A percentile compares a stretch with the other conserved stretches of the same genome.
These are phyloP conservation scores for Papilio glaucus DNA, from an alignment of 1,140 invertebrate genomes.

Conservation along the genomic window DNA sequence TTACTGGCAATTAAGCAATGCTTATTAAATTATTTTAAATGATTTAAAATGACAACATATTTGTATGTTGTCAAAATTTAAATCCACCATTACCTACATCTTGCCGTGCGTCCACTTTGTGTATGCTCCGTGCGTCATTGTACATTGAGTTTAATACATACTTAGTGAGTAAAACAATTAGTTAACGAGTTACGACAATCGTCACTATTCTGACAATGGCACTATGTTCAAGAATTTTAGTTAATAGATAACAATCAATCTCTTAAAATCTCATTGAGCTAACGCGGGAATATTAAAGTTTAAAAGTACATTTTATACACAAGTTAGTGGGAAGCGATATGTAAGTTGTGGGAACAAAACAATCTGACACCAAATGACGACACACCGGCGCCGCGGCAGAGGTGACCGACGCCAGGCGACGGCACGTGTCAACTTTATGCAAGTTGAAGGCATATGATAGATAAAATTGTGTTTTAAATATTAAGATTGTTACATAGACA, in stretches of 20 bases:
- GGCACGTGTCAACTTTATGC: not conserved
- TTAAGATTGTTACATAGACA: too few species aligned
- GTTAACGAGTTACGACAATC: slow-evolving; percentile 25
- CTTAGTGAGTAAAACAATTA: slow-evolving; percentile 29
- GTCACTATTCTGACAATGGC: slow-evolving; percentile 34
- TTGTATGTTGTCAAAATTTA: too few species aligned
- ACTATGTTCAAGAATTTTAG: slow-evolving; percentile 35
- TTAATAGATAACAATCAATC: slow-evolving; percentile 37
- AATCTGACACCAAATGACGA: slow-evolving; percentile 18
- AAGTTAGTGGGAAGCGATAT: slow-evolving; percentile 35
- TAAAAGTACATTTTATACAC: slow-evolving; percentile 34
- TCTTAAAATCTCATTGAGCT: slow-evolving; percentile 36
- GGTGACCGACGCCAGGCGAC: not conserved
- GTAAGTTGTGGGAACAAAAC: slow-evolving; percentile 28
- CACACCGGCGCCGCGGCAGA: not conserved
- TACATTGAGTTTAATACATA: slow-evolving; percentile 27
- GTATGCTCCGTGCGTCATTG: slow-evolving; percentile 1
- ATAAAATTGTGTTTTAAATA: too few species aligned
- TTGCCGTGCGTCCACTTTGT: not conserved
- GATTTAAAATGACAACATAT: too few species aligned
- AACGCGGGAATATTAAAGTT: slow-evolving; percentile 36
- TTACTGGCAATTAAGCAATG: too few species aligned
- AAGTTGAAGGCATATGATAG: not conserved
- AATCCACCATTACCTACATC: not conserved
- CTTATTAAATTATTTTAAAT: too few species aligned